Evolutionary conservation across 2,888 invertebrate genomes (phyloP).

Genomic region (Craniophora ligustri): DNA sequence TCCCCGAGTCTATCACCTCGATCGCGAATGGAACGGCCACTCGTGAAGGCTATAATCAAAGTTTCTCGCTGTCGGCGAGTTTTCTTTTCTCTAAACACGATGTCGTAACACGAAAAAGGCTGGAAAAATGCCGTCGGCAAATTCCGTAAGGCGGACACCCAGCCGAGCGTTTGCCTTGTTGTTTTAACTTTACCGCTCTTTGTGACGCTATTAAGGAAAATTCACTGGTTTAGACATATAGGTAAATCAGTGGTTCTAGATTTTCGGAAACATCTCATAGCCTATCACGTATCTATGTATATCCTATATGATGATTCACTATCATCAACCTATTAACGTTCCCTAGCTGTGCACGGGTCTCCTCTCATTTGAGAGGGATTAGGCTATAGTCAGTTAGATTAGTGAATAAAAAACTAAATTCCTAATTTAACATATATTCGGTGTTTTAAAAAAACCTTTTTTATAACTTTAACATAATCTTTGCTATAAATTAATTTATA

Average conservation of each 20-base stretch:
- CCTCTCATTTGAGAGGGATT: too few species aligned
- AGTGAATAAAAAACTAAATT: too few species aligned
- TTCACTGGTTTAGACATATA: conserved; percentile 73
- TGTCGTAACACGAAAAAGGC: conserved; percentile 87
- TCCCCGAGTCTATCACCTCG: conserved; percentile 83
- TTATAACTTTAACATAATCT: not conserved
- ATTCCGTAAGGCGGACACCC: conserved; percentile 74
- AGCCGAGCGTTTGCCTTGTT: conserved; percentile 68
- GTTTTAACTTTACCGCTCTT: conserved; percentile 78
- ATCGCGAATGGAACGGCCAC: conserved; percentile 81
- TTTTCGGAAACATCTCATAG: conserved; percentile 48
- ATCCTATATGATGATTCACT: too few species aligned
- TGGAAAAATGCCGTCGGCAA: conserved; percentile 83
- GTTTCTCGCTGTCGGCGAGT: conserved; percentile 85
- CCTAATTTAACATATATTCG: too few species aligned
- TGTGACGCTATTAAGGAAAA: conserved; percentile 77
- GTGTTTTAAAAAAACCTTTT: too few species aligned
- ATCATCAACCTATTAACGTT: too few species aligned
- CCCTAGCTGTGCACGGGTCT: too few species aligned
- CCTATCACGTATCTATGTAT: conserved; percentile 23
- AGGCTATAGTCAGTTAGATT: too few species aligned
- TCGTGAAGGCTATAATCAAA: conserved; percentile 87
- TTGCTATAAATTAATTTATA: conserved; percentile 12
- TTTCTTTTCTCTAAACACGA: conserved; percentile 87
- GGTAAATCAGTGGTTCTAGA: conserved; percentile 67